Evolutionary conservation across 2,888 invertebrate species (phyloP).

Genomic region (Netelia virgata): DNA sequence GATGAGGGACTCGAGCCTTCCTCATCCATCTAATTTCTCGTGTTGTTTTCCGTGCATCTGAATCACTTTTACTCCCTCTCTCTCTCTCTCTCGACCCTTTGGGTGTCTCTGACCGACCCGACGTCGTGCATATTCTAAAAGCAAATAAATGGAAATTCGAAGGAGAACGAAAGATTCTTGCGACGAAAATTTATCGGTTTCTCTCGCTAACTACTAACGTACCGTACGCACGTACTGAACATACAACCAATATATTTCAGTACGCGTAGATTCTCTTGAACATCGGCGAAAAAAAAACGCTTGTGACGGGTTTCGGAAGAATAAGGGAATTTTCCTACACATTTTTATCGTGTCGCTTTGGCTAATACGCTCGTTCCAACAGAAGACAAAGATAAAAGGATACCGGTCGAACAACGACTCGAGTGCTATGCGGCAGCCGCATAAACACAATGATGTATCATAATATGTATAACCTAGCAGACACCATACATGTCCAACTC

Average conservation of each 20-base stretch:
- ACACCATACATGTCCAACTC: neutral
- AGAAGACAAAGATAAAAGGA: conserved; percentile 14
- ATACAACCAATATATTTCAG: conserved; percentile 10
- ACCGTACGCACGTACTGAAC: neutral
- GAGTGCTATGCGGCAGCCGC: conserved; percentile 6
- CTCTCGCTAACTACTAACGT: neutral
- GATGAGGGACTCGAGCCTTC: conserved; percentile 67
- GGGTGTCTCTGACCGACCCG: conserved; percentile 10
- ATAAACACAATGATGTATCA: conserved; percentile 46
- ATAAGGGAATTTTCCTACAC: neutral
- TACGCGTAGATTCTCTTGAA: neutral
- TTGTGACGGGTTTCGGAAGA: neutral
- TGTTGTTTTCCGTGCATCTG: conserved; percentile 25
- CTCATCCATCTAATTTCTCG: conserved; percentile 74
- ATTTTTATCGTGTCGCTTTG: neutral
- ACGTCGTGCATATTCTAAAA: conserved; percentile 56
- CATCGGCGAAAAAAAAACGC: neutral
- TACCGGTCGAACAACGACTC: conserved; percentile 17
- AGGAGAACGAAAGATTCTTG: conserved; percentile 9
- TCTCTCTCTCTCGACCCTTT: conserved; percentile 52
- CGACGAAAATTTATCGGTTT: conserved; percentile 52
- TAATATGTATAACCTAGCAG: conserved; percentile 15
- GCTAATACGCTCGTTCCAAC: neutral
- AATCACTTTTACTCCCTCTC: neutral
- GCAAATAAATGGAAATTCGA: conserved; percentile 37